phyloP scores from a whole-genome alignment of 2,113 vertebrate species.

The Neolamprologus ventralis region DNA sequence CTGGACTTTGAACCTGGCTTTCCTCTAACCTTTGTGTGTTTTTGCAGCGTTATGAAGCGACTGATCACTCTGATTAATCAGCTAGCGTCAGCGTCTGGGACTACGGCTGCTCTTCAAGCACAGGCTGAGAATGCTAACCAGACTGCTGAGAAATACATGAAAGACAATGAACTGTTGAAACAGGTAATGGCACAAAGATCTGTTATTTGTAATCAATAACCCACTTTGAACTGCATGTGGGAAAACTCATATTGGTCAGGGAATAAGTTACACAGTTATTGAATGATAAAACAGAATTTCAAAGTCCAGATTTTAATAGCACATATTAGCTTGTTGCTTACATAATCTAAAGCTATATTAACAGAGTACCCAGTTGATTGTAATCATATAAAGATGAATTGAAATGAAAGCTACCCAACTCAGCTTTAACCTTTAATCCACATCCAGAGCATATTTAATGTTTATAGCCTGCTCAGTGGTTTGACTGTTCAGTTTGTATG shows the following conservation, averaged over 20 bases:
- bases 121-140: conserved; percentile 79
- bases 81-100: conserved; percentile 72
- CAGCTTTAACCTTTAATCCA: neutral
- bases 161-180: conserved; percentile 84
- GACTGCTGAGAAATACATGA: conserved; percentile 80
- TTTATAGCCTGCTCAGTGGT: neutral
- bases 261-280: neutral
- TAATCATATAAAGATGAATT: neutral
- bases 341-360: neutral
- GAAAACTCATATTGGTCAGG: neutral
- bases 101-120: conserved; percentile 70
- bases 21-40: neutral
- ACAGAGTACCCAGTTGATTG: neutral
- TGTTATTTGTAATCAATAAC: neutral
- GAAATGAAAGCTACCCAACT: neutral
- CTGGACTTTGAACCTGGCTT: neutral
- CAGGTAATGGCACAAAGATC: conserved; percentile 49
- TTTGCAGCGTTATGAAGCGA: conserved; percentile 77
- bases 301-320: neutral
- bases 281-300: neutral
- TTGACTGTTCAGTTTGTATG: neutral
- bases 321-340: neutral
- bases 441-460: neutral
- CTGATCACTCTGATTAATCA: conserved; percentile 86
- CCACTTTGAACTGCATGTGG: neutral